Percentiles rank a stretch among this genome's conserved stretches.
phyloP scores from a whole-genome alignment of 2,888 invertebrate species.

The Stomorhina lunata region DNA sequence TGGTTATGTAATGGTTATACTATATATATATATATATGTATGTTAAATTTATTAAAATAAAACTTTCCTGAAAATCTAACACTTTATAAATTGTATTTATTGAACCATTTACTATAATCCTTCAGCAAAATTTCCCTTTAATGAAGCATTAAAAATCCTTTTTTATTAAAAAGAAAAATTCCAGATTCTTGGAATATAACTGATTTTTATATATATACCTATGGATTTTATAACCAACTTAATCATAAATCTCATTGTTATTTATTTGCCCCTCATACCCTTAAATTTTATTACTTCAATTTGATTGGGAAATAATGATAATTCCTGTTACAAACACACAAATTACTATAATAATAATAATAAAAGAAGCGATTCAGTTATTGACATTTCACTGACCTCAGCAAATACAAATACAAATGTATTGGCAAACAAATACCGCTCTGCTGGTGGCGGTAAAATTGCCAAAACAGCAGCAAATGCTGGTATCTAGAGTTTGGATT shows the following conservation, averaged over 20 bases:
- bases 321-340: conserved; percentile 11
- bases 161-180: not conserved
- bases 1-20: no score
- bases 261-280: not conserved
- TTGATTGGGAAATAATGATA: conserved; percentile 48
- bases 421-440: no score
- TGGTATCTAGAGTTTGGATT: not conserved
- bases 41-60: no score
- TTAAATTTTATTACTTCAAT: not conserved
- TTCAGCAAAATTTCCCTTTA: not conserved
- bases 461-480: not conserved
- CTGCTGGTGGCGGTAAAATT: not conserved
- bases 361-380: conserved; percentile 33
- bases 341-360: conserved; percentile 15
- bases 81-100: no score
- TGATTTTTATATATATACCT: not conserved
- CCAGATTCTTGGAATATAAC: not conserved
- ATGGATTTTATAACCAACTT: not conserved
- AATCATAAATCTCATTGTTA: not conserved
- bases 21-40: no score
- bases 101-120: not conserved
- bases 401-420: not conserved
- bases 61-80: no score
- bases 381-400: conserved; percentile 50
- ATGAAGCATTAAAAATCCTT: not conserved